These are phyloP conservation scores for Drosophila nr. medialis DNA, from an alignment of 2,888 invertebrate species.

Conservation along the genomic window DNA sequence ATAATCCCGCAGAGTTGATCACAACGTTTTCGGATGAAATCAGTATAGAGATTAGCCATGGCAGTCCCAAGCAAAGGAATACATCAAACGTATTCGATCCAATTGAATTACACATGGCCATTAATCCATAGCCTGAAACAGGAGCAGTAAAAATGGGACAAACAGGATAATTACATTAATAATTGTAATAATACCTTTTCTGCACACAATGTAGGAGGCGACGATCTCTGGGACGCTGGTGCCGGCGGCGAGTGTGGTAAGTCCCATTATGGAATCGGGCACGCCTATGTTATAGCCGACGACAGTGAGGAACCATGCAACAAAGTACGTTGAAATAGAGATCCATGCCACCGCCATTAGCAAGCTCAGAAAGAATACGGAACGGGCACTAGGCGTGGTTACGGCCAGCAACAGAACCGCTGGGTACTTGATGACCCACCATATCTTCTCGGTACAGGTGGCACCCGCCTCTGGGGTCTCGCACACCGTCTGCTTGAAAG, in stretches of 20 bases:
- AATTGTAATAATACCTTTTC: slow-evolving; percentile 88
- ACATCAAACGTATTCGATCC: slow-evolving; percentile 96
- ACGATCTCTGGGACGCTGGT: slow-evolving; percentile 97
- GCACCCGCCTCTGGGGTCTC: slow-evolving; percentile 19
- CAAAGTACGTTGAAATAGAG: slow-evolving; percentile 93
- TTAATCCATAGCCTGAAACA: slow-evolving; percentile 88
- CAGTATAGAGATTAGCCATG: slow-evolving; percentile 93
- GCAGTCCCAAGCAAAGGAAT: slow-evolving; percentile 91
- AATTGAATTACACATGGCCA: slow-evolving; percentile 95
- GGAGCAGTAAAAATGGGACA: not conserved
- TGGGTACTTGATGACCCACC: slow-evolving; percentile 58
- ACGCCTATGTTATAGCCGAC: slow-evolving; percentile 89
- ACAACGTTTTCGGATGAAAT: slow-evolving; percentile 89
- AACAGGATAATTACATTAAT: not conserved
- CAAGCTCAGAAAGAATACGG: slow-evolving; percentile 91
- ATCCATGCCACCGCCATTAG: slow-evolving; percentile 96
- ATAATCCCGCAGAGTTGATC: slow-evolving; percentile 93
- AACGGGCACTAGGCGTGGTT: slow-evolving; percentile 87
- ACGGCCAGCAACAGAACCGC: slow-evolving; percentile 85
- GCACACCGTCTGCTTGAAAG: slow-evolving; percentile 86
- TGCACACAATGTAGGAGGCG: slow-evolving; percentile 95
- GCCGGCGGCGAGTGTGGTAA: slow-evolving; percentile 95
- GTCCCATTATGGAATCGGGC: slow-evolving; percentile 97
- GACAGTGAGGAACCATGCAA: slow-evolving; percentile 97
- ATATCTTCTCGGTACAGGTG: slow-evolving; percentile 11